These are phyloP conservation scores for Paramuricea clavata DNA, from an alignment of 92 coral and sea anemone genomes.

Conservation along the genomic window DNA sequence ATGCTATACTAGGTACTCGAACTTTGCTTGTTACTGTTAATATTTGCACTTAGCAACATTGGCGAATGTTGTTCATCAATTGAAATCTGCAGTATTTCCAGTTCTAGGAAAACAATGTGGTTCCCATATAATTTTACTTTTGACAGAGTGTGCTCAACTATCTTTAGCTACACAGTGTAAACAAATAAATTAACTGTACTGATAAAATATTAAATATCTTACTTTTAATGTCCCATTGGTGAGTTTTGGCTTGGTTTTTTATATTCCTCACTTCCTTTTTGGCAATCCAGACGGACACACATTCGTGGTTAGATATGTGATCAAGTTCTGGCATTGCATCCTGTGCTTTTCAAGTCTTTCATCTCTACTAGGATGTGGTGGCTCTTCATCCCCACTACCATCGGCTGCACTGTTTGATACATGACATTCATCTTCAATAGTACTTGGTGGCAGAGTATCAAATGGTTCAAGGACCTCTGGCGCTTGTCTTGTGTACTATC, in stretches of 20 bases:
- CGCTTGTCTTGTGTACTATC: no score
- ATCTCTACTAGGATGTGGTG: neutral
- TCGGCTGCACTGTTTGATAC: no score
- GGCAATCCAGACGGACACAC: neutral
- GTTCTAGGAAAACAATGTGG: neutral
- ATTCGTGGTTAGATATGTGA: neutral
- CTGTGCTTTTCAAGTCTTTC: constrained; percentile 4
- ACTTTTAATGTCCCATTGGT: constrained; percentile 24
- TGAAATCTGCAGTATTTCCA: neutral
- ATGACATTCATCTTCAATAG: no score
- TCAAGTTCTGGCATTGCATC: neutral
- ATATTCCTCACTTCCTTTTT: neutral
- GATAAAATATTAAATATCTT: neutral
- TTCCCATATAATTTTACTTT: no score
- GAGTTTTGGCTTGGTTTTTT: constrained; percentile 22
- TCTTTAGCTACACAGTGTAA: no score
- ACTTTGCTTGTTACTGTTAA: no score
- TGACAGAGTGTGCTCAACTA: no score
- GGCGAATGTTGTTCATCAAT: no score
- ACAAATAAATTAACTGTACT: neutral
- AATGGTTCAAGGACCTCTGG: no score
- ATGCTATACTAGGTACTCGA: no score
- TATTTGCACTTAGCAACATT: no score
- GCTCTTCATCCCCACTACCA: neutral
- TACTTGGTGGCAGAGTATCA: no score